Conservation (phyloP, 2,113 vertebrate species). For the Sapajus apella region DNA sequence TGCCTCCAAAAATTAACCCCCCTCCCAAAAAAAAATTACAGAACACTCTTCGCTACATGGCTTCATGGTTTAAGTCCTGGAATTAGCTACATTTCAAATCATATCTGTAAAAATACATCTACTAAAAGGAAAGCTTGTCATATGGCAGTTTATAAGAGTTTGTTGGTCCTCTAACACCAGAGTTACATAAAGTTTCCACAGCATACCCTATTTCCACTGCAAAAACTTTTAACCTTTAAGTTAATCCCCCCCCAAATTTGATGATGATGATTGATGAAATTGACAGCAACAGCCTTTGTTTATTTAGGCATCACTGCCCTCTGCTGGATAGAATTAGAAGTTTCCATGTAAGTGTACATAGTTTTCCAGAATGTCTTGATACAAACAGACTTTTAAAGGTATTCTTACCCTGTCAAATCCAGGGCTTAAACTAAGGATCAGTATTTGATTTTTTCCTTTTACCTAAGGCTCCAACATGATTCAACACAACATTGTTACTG, state of each 20-base stretch:
- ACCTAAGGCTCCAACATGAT: neutral
- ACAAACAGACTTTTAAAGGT: neutral
- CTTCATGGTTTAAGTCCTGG: neutral
- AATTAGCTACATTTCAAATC: conserved; percentile 33
- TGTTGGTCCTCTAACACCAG: neutral
- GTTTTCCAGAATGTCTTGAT: neutral
- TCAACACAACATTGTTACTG: neutral
- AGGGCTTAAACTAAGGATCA: neutral
- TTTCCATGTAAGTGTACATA: neutral
- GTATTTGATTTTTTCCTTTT: neutral
- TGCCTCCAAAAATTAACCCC: neutral
- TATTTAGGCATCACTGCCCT: conserved; percentile 70
- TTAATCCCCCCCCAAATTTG: neutral
- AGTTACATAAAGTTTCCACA: neutral
- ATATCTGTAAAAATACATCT: conserved; percentile 20
- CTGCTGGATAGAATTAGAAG: conserved; percentile 57
- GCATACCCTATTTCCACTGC: neutral
- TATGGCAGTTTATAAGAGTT: neutral
- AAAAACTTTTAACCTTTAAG: neutral
- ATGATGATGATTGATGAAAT: neutral
- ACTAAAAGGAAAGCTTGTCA: neutral
- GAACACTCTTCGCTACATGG: neutral
- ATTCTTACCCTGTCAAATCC: neutral
- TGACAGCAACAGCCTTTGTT: neutral
- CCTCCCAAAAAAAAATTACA: neutral